These are phyloP conservation scores for Trissolcus japonicus DNA, from an alignment of 2,888 invertebrate genomes.

Conservation along the genomic window DNA sequence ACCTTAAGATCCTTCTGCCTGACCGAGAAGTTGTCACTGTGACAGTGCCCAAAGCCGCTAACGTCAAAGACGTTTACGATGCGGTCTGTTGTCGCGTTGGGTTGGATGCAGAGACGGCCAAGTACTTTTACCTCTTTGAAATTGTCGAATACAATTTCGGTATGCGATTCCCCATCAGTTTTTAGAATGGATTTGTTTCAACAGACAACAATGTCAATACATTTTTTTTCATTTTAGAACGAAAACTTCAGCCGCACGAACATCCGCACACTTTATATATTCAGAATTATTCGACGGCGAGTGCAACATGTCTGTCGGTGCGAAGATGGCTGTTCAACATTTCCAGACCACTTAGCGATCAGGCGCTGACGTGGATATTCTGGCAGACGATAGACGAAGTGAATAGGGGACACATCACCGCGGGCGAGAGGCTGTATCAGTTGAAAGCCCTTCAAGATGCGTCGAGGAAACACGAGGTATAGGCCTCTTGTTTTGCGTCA, in stretches of 20 bases:
- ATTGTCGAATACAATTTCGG: slow-evolving; percentile 98
- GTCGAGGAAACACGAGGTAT: slow-evolving; percentile 86
- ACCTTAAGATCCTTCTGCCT: slow-evolving; percentile 90
- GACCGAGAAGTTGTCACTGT: slow-evolving; percentile 94
- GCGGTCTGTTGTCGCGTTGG: slow-evolving; percentile 90
- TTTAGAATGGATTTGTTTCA: no score
- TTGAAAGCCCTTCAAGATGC: slow-evolving; percentile 96
- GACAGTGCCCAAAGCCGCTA: slow-evolving; percentile 90
- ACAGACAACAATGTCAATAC: no score
- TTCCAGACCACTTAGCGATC: slow-evolving; percentile 82
- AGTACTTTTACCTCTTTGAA: slow-evolving; percentile 97
- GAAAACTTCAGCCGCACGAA: slow-evolving; percentile 94
- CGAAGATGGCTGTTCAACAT: slow-evolving; percentile 92
- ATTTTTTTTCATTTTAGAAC: slow-evolving; percentile 80
- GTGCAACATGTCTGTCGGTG: slow-evolving; percentile 93
- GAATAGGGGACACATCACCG: slow-evolving; percentile 92
- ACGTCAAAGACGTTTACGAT: slow-evolving; percentile 93
- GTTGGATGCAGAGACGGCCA: slow-evolving; percentile 87
- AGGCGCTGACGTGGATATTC: slow-evolving; percentile 90
- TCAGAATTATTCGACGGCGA: slow-evolving; percentile 98
- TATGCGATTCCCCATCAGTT: slow-evolving; percentile 77
- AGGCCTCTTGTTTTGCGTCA: not conserved
- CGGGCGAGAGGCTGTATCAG: slow-evolving; percentile 95
- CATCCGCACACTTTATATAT: slow-evolving; percentile 98
- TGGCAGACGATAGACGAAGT: slow-evolving; percentile 98